Evolutionary conservation across 2,797 vertebrate genomes (phyloP), one percentile per base, ranked within the genome.

Genomic region (Pangasius djambal): DNA sequence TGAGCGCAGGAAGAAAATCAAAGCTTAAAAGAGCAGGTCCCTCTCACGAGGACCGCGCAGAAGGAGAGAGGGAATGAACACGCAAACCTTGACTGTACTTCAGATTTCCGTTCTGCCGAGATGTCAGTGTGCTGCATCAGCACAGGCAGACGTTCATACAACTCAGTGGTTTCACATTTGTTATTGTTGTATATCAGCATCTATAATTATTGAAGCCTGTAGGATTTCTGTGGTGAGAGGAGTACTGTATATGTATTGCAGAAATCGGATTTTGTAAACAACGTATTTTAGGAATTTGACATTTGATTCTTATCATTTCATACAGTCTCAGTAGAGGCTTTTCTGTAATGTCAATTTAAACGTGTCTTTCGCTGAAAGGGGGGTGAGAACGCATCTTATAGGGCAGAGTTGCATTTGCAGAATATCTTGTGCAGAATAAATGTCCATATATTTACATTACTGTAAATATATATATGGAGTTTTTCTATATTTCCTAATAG

Each of bases 1-100:
- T 99, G 61, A 94, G 93, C 0, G 85, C 81, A 0, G 89, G 70
- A 61, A 31, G 88, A 0, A 89, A 89, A 57, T 44, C 70, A 10
- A 83, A 85, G 34, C 48, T 44, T 61, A 89, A 85, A 59, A 44
- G 0, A 81, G 44, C 87, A 18, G 72, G 50, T 57, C 75, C 75
- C 0, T 75, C 82, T 86, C n/a, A 86, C 6, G 63, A 52, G 4
- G 63, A 82, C 18, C 0, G 50, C 20, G 69, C 83, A 8, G 79
- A 69, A 34, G 88, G 4, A 48, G 82, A 74, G 6, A 57, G 82
- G n/a, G 85, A 91, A 48, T 89, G 63, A 90, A 9, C 72, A 69
- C 18, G 8, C 28, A 55, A 57, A 52, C 50, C 28, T 48, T 22
- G n/a, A 63, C 63, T 25, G 63, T 77, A 50, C 31, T 37, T 50